Conservation (phyloP, 2,113 vertebrate genomes). For the Tragelaphus buxtoni region DNA sequence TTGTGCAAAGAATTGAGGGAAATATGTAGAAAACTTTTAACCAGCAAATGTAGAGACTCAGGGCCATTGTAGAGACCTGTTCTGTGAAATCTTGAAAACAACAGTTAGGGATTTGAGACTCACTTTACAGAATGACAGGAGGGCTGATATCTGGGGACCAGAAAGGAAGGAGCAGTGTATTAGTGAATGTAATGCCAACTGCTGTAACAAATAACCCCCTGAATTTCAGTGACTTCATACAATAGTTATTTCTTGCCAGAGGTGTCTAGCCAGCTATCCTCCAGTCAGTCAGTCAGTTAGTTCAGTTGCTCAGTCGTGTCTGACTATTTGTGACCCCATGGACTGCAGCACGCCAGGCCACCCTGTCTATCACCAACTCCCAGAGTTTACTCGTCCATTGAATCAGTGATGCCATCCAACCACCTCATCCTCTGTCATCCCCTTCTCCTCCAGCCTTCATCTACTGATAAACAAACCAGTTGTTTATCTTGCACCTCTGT, state of each 20-base stretch:
- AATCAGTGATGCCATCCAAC: not conserved
- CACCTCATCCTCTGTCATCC: not conserved
- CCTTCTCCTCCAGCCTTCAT: not conserved
- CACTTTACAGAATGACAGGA: not conserved
- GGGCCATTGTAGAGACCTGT: not conserved
- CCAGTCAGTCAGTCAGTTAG: not conserved
- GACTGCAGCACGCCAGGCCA: not conserved
- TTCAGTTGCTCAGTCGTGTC: not conserved
- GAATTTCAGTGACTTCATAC: not conserved
- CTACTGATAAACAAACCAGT: not conserved
- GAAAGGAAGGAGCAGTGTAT: not conserved
- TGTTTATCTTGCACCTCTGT: not conserved
- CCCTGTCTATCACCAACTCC: not conserved
- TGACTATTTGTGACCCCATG: not conserved
- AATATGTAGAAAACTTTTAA: not conserved
- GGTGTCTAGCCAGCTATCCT: not conserved
- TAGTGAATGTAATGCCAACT: not conserved
- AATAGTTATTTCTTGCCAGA: not conserved
- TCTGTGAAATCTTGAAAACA: not conserved
- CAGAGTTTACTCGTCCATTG: not conserved
- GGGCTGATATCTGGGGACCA: not conserved
- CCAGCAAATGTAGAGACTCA: not conserved
- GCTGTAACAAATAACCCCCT: constrained; percentile 9
- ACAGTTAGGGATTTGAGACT: not conserved
- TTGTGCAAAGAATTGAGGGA: not conserved